Percentiles rank a stretch among this genome's conserved stretches.
These are phyloP conservation scores for Celastrina argiolus DNA, from an alignment of 2,888 invertebrate genomes.

Conservation along the genomic window DNA sequence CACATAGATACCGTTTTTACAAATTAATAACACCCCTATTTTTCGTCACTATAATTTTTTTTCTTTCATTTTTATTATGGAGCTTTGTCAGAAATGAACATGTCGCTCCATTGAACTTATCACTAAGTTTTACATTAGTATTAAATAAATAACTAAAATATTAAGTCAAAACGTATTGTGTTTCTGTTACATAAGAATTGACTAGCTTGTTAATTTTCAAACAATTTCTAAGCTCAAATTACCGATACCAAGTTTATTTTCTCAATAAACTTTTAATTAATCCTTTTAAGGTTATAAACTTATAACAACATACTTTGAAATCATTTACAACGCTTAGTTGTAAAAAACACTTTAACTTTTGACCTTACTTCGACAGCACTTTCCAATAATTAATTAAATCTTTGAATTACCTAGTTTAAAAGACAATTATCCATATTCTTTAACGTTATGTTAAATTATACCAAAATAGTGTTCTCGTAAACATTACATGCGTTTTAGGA, in stretches of 20 bases:
- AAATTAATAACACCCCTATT: no score
- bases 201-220: neutral
- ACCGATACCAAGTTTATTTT: slow-evolving; percentile 5
- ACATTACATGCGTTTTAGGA: no score
- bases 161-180: no score
- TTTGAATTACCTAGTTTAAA: neutral
- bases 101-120: no score
- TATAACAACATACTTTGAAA: slow-evolving; percentile 1
- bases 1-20: no score
- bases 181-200: neutral
- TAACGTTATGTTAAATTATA: neutral
- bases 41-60: no score
- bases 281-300: neutral
- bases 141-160: no score
- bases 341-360: neutral
- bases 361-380: neutral
- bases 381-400: neutral
- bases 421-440: neutral
- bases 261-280: slow-evolving; percentile 6
- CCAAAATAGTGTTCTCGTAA: no score
- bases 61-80: no score
- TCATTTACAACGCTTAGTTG: neutral
- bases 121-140: no score
- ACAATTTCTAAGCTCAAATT: neutral
- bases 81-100: no score